Evolutionary conservation across 1,140 invertebrate genomes (phyloP).

Genomic region (Dolichoris vasculosae): DNA sequence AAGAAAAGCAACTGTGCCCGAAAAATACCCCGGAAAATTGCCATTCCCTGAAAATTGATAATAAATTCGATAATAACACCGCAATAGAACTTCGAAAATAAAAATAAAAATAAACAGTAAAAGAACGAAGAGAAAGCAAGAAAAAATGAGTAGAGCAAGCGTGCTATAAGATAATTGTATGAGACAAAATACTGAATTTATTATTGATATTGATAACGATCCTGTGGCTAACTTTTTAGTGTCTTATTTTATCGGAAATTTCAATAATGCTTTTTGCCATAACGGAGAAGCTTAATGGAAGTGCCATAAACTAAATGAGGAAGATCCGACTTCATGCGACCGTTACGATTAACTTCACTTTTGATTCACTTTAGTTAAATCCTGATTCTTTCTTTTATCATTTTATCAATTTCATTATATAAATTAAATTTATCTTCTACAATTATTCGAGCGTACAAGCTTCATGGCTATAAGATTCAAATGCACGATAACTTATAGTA

Average conservation of each 20-base stretch:
- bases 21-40: conserved; percentile 66
- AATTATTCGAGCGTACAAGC: neutral
- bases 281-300: neutral
- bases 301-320: neutral
- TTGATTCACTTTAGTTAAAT: neutral
- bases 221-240: neutral
- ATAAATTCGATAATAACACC: conserved; percentile 72
- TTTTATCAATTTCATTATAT: neutral
- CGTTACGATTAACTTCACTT: neutral
- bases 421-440: neutral
- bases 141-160: conserved; percentile 15
- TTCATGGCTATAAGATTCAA: neutral
- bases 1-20: conserved; percentile 48
- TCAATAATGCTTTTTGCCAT: neutral
- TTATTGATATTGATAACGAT: conserved; percentile 55
- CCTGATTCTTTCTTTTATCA: neutral
- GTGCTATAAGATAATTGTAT: conserved; percentile 62
- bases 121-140: neutral
- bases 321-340: neutral
- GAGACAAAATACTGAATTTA: conserved; percentile 69
- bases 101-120: neutral
- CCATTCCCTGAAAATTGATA: conserved; percentile 72
- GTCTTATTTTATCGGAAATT: neutral
- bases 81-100: neutral
- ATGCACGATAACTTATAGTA: neutral